Conservation (phyloP, 2,113 vertebrate genomes). For the Carettochelys insculpta region DNA sequence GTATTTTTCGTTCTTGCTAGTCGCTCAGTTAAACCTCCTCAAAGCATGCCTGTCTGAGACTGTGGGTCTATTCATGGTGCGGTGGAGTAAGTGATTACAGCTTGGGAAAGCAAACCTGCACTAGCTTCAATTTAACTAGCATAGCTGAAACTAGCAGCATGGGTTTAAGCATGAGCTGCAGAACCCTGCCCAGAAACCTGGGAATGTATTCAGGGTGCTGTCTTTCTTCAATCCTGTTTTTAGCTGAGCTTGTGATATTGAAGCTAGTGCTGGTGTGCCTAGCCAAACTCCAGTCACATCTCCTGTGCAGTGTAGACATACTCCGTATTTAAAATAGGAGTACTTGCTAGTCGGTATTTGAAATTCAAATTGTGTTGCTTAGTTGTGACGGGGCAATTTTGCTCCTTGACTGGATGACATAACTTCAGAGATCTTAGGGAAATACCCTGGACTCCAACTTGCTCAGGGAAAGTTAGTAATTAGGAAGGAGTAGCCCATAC, state of each 20-base stretch:
- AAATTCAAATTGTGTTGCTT: not conserved
- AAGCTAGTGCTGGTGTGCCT: no score
- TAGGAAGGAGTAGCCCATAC: not conserved
- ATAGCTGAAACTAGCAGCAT: not conserved
- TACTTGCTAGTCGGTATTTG: not conserved
- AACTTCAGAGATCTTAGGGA: not conserved
- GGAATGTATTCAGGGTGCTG: no score
- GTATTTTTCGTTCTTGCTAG: not conserved
- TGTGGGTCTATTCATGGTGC: not conserved
- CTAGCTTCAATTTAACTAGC: not conserved
- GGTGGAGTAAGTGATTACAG: not conserved
- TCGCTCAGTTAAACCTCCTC: not conserved
- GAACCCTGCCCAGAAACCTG: not conserved
- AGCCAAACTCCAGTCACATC: no score
- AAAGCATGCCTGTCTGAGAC: not conserved
- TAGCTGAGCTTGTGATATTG: no score
- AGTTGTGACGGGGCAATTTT: not conserved
- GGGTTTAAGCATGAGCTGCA: not conserved
- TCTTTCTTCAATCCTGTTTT: no score
- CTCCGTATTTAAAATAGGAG: not conserved
- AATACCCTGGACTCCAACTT: not conserved
- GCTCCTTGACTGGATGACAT: not conserved
- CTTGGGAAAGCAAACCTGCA: not conserved
- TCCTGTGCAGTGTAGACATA: no score
- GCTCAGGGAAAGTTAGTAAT: not conserved